Conservation (phyloP, 2,797 vertebrate genomes). For the Hoplostethus mediterraneus region DNA sequence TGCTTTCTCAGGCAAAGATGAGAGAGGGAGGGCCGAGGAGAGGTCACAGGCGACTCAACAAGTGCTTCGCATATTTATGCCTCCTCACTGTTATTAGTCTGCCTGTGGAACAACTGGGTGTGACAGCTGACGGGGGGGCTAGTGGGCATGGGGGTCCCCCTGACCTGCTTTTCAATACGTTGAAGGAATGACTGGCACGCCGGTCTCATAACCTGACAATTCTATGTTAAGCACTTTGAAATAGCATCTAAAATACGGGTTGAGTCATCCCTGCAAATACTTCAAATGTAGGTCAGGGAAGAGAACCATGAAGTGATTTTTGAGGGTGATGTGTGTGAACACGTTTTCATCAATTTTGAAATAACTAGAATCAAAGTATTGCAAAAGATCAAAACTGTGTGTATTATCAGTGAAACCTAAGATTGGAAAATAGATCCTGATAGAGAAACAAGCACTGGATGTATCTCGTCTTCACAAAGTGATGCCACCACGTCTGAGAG, state of each 20-base stretch:
- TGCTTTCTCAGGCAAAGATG: conserved; percentile 46
- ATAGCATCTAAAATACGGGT: not conserved
- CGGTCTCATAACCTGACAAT: not conserved
- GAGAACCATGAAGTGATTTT: not conserved
- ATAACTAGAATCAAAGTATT: not conserved
- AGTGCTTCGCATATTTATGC: conserved; percentile 46
- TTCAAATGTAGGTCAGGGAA: not conserved
- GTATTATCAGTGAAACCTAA: not conserved
- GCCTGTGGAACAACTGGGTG: conserved; percentile 55
- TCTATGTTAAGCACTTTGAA: conserved; percentile 25
- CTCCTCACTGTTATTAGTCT: conserved; percentile 34
- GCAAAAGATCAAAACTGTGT: not conserved
- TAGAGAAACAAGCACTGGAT: too few species aligned
- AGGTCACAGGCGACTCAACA: conserved; percentile 53
- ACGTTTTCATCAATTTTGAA: too few species aligned
- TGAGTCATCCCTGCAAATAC: not conserved
- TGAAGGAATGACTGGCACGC: conserved; percentile 22
- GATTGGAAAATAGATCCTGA: not conserved
- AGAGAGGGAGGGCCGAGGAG: conserved; percentile 41
- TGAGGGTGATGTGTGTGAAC: not conserved
- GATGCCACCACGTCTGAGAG: too few species aligned
- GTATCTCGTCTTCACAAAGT: too few species aligned
- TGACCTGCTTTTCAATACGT: conserved; percentile 15
- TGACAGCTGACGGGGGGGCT: conserved; percentile 53
- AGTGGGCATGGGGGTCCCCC: conserved; percentile 29